phyloP scores from a whole-genome alignment of 2,113 vertebrate genomes.

The Chinchilla lanigera region DNA sequence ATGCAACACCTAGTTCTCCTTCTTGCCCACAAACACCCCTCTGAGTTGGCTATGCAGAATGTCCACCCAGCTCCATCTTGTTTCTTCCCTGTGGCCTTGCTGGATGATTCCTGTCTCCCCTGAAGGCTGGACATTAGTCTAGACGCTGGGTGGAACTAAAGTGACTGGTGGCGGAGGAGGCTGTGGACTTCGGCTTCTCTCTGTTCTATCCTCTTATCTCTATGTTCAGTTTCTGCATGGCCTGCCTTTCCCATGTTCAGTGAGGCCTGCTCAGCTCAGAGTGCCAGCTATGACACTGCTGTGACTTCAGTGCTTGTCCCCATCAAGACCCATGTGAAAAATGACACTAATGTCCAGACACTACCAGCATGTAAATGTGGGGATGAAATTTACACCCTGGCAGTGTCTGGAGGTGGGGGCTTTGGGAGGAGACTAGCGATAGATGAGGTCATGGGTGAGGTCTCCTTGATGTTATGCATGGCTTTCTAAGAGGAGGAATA shows the following conservation, averaged over 20 bases:
- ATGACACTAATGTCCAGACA: no score
- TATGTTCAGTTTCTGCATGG: rapidly evolving
- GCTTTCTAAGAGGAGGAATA: not conserved
- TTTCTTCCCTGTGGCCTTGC: not conserved
- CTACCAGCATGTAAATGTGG: no score
- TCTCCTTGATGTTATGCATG: no score
- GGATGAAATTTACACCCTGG: rapidly evolving
- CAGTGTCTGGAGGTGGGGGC: not conserved
- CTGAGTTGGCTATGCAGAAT: not conserved
- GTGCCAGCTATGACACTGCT: not conserved
- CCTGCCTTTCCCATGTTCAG: not conserved
- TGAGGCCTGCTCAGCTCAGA: no score
- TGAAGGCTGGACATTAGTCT: not conserved
- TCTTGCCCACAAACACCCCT: not conserved
- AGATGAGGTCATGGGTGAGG: not conserved
- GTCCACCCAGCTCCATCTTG: rapidly evolving
- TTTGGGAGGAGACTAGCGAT: not conserved
- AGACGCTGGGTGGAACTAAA: not conserved
- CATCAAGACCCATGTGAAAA: not conserved
- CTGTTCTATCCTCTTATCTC: not conserved
- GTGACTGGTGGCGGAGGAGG: not conserved
- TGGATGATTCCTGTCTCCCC: not conserved
- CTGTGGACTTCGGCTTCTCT: no score
- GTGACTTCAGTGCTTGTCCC: not conserved
- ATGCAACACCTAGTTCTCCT: not conserved